Base-by-base conservation (phyloP, 2,113 vertebrate genomes). In the Pituophis catenifer region DNA sequence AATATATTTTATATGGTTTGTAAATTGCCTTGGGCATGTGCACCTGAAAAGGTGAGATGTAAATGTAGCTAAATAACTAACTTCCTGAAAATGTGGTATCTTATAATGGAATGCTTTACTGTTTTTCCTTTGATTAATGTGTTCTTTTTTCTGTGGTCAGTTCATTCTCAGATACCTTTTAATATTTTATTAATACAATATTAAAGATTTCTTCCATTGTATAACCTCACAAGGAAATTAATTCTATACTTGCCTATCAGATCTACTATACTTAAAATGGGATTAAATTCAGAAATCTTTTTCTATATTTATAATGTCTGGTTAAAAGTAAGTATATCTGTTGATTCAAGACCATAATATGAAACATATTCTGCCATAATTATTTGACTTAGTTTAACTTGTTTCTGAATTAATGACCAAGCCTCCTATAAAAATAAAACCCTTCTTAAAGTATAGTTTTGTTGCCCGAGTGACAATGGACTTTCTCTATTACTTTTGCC, bases 401-500 rank as follows among this genome's bases (percentile, higher is more conserved):
- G 90, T 90, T 96, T 96, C 94, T 94, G 97, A 95, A 97, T 97
- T 97, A 97, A 97, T 95, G 95, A 95, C 93, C 93, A 96, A 97
- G 93, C 97, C 97, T 97, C 96, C 92, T 95, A 97, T 89, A 96
- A 96, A 97, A 96, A 97, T 97, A 97, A 97, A 97, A 96, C 94
- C 94, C 91, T 94, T 94, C 96, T 97, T 97, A 97, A 98, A 97
- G 97, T 96, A 94, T 33, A 97, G 95, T 95, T 97, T 97, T 97
- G 96, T 94, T 97, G 97, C 95, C 93, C 93, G 93, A 95, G 95
- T 96, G 95, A 96, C 96, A 97, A 98, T 94, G 97, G 97, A 96
- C 96, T 97, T 97, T 94, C 96, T 97, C 96, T 95, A 98, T 97
- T 97, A 98, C 97, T 97, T 98, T 97, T 97, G 98, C 97, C 98